These are phyloP conservation scores for Dermochelys coriacea DNA, from an alignment of 2,797 vertebrate genomes.

Conservation along the genomic window DNA sequence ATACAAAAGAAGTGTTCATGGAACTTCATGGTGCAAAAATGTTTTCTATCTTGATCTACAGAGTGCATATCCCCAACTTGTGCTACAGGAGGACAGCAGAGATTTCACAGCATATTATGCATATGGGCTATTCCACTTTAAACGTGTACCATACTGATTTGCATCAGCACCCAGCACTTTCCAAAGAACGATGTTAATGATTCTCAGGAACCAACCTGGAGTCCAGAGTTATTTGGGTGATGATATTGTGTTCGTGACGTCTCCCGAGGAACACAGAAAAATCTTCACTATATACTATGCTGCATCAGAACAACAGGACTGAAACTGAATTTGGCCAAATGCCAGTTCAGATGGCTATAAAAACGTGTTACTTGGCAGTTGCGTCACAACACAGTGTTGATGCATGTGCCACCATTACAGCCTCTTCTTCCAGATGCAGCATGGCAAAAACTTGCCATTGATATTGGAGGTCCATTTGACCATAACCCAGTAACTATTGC, in stretches of 20 bases:
- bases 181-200: constrained; percentile 9
- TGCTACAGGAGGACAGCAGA: not conserved
- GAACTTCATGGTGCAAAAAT: not conserved
- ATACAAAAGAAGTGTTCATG: not conserved
- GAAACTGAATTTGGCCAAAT: not conserved
- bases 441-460: not conserved
- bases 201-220: not conserved
- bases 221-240: not conserved
- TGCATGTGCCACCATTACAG: not conserved
- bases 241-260: not conserved
- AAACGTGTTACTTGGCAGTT: not conserved
- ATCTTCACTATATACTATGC: not conserved
- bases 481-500: not conserved
- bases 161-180: not conserved
- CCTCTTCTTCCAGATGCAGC: not conserved
- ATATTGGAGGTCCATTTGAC: not conserved
- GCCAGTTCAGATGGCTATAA: not conserved
- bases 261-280: not conserved
- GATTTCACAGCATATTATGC: not conserved
- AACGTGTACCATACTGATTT: not conserved
- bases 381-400: not conserved
- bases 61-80: not conserved
- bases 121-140: constrained; percentile 18
- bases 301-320: not conserved
- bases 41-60: not conserved